Conservation (phyloP, 2,888 invertebrate genomes). For the Embidobia sp. region DNA sequence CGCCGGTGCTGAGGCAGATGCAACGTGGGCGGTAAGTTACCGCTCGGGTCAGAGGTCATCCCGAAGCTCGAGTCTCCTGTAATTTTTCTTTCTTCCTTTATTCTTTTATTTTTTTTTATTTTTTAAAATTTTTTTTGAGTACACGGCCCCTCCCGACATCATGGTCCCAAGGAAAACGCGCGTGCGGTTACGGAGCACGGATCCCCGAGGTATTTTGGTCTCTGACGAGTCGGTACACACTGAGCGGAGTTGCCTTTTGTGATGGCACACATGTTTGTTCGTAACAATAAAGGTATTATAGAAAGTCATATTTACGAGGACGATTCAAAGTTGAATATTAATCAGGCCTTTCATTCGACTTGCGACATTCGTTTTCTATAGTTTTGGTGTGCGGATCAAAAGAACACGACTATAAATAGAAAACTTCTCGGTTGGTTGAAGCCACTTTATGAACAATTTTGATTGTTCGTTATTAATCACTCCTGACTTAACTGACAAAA, state of each 20-base stretch:
- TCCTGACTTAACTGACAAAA: too few species aligned
- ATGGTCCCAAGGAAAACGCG: constrained; percentile 56
- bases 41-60: constrained; percentile 75
- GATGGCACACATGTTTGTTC: constrained; percentile 3
- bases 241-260: constrained; percentile 22
- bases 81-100: constrained; percentile 71
- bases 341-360: too few species aligned
- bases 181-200: constrained; percentile 49
- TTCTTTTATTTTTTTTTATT: constrained; percentile 72
- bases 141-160: constrained; percentile 44
- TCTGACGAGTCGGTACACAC: constrained; percentile 34
- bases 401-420: too few species aligned
- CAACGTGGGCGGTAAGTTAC: constrained; percentile 79
- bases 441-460: too few species aligned
- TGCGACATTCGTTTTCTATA: too few species aligned
- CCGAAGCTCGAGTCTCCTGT: constrained; percentile 70
- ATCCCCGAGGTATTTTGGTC: constrained; percentile 60
- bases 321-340: background rate
- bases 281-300: constrained; percentile 3
- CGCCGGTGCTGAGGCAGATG: constrained; percentile 76
- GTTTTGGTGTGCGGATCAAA: too few species aligned
- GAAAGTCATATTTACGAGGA: background rate
- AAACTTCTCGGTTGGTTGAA: too few species aligned
- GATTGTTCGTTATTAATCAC: too few species aligned
- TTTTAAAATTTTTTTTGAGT: constrained; percentile 53